A percentile compares a stretch with the other conserved stretches of the same genome.
These are phyloP conservation scores for Heteromurus nitidus DNA, from an alignment of 2,888 invertebrate species.

Conservation along the genomic window DNA sequence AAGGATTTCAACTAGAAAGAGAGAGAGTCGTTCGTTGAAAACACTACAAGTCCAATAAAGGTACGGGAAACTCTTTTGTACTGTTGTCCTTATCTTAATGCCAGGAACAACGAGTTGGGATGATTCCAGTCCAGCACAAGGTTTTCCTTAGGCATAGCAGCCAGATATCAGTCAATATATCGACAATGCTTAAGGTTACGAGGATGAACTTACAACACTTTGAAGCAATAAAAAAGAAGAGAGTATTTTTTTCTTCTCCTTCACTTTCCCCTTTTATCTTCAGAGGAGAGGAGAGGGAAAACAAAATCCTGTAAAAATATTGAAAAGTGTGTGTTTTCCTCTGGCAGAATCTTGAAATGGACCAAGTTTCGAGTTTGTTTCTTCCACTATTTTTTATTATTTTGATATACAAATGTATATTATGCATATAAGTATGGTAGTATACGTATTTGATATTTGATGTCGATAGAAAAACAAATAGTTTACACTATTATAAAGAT, in stretches of 20 bases:
- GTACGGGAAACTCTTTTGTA: neutral
- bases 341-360: too few relatives aligned
- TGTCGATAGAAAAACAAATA: too few relatives aligned
- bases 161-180: constrained; percentile 10
- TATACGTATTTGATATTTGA: too few relatives aligned
- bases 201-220: constrained; percentile 37
- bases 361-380: too few relatives aligned
- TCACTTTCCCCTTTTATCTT: neutral
- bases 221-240: constrained; percentile 15
- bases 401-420: too few relatives aligned
- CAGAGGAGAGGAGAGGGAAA: neutral
- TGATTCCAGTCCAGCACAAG: neutral
- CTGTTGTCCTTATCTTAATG: neutral
- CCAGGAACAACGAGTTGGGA: neutral
- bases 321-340: too few relatives aligned
- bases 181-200: constrained; percentile 24
- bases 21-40: too few relatives aligned
- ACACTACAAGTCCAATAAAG: too few relatives aligned
- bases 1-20: too few relatives aligned
- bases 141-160: neutral
- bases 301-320: neutral
- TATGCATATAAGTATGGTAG: too few relatives aligned
- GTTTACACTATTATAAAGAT: too few relatives aligned
- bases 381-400: too few relatives aligned
- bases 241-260: neutral